Percentiles rank a stretch among this genome's conserved stretches.
Conservation (phyloP, 2,888 invertebrate species). For the Muscina levida region DNA sequence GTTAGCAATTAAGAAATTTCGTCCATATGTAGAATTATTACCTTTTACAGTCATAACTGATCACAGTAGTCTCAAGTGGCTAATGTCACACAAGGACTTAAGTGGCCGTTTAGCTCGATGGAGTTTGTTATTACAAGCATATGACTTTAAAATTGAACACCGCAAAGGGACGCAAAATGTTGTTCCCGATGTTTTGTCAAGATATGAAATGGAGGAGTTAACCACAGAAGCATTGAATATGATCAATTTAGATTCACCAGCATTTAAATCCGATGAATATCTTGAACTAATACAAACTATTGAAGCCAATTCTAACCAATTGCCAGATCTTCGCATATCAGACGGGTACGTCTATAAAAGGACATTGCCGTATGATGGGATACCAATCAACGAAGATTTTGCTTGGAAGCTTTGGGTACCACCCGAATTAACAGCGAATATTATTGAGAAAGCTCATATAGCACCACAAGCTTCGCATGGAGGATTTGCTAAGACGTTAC, state of each 20-base stretch:
- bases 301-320: background rate
- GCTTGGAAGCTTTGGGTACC: slow-evolving; percentile 13
- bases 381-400: background rate
- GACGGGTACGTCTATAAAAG: background rate
- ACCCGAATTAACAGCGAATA: background rate
- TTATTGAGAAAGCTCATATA: slow-evolving; percentile 10
- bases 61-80: too few species aligned
- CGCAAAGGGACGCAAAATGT: slow-evolving; percentile 14
- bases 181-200: slow-evolving; percentile 10
- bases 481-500: background rate
- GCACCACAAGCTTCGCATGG: background rate
- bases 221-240: background rate
- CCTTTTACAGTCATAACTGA: too few species aligned
- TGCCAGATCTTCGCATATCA: background rate
- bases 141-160: too few species aligned
- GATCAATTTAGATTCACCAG: background rate
- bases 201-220: slow-evolving; percentile 19
- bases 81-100: slow-evolving; percentile 2
- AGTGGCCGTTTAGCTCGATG: background rate
- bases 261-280: background rate
- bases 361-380: slow-evolving; percentile 17
- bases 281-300: background rate
- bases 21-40: too few species aligned
- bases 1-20: background rate
- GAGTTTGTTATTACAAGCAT: background rate